Percentiles rank a stretch among this genome's conserved stretches.
phyloP scores from a whole-genome alignment of 2,888 invertebrate species.

The Halictus quadricinctus region DNA sequence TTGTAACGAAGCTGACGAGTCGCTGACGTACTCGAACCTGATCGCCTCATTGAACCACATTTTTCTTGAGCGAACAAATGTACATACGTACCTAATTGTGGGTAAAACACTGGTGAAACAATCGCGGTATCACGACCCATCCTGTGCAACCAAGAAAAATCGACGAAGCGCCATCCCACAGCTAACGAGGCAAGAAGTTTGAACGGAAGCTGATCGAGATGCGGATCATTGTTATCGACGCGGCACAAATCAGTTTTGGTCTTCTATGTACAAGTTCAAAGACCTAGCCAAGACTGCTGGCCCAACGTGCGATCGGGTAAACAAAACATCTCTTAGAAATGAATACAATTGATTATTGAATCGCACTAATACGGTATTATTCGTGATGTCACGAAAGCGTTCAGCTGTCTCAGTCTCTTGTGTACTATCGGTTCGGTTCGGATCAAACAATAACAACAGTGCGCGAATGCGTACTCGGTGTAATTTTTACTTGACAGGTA shows the following conservation, averaged over 20 bases:
- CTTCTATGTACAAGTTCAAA: neutral
- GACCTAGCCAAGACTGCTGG: neutral
- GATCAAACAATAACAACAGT: too few species aligned
- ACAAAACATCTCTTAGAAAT: neutral
- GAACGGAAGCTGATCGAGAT: neutral
- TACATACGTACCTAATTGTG: neutral
- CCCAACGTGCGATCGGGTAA: neutral
- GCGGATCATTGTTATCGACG: constrained; percentile 1
- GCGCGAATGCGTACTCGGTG: too few species aligned
- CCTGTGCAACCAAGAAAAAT: neutral
- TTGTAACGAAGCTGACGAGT: neutral
- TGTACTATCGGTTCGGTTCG: too few species aligned
- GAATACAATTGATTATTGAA: too few species aligned
- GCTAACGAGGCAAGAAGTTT: neutral
- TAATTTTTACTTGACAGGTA: too few species aligned
- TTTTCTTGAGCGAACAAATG: neutral
- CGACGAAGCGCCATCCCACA: constrained; percentile 23
- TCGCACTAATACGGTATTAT: too few species aligned
- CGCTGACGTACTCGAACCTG: neutral
- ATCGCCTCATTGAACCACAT: neutral
- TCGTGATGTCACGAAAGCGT: too few species aligned
- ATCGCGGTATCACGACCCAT: too few species aligned
- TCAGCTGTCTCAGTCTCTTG: too few species aligned
- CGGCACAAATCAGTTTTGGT: neutral
- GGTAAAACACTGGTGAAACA: neutral